phyloP scores from a whole-genome alignment of 2,888 invertebrate species.

The Nemotelus pantherinus region DNA sequence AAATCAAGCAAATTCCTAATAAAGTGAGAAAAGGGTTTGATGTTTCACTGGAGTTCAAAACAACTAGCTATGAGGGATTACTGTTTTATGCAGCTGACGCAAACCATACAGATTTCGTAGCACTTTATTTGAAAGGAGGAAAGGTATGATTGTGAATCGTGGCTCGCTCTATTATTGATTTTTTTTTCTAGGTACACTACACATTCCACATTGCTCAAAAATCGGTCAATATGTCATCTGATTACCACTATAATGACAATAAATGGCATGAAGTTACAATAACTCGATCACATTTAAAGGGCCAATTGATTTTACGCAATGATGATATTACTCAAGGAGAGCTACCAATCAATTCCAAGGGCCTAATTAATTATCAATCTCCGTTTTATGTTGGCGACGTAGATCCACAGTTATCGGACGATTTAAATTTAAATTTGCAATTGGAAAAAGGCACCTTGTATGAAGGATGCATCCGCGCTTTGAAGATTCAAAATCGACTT shows the following conservation, averaged over 20 bases:
- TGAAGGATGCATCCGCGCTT: constrained; percentile 84
- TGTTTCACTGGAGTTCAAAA: constrained; percentile 80
- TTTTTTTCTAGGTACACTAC: constrained; percentile 69
- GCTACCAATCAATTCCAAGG: constrained; percentile 51
- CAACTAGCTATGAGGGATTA: constrained; percentile 77
- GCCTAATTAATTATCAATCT: constrained; percentile 70
- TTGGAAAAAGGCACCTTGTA: constrained; percentile 69
- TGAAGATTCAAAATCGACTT: constrained; percentile 75
- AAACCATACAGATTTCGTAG: constrained; percentile 75
- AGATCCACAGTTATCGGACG: constrained; percentile 61
- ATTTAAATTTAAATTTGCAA: constrained; percentile 62
- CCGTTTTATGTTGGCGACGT: constrained; percentile 88
- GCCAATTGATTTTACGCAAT: constrained; percentile 68
- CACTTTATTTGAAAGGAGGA: constrained; percentile 79
- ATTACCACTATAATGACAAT: constrained; percentile 73
- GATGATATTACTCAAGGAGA: constrained; percentile 66
- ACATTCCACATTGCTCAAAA: constrained; percentile 73
- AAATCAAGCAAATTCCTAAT: constrained; percentile 72
- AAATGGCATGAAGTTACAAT: constrained; percentile 83
- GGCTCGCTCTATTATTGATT: constrained; percentile 13
- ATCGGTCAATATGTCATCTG: constrained; percentile 69
- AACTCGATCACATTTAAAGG: constrained; percentile 71
- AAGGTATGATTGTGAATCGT: constrained; percentile 66
- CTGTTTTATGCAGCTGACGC: constrained; percentile 82
- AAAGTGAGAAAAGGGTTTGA: constrained; percentile 76